Percentiles rank a stretch among this genome's conserved stretches.
phyloP scores from a whole-genome alignment of 2,113 vertebrate species.

The Theristicus caerulescens region DNA sequence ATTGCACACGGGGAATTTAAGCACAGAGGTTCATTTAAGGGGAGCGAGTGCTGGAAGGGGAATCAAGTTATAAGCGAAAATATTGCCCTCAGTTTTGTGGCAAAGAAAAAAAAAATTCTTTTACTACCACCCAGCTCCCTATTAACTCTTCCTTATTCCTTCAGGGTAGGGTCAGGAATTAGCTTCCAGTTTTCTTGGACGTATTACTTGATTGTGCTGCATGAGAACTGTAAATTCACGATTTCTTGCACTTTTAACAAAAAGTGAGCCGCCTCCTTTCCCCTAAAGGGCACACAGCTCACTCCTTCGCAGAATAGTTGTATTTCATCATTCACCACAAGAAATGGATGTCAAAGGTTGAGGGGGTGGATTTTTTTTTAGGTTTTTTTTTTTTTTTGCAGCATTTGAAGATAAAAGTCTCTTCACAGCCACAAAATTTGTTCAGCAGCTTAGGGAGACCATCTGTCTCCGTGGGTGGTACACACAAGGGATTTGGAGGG shows the following conservation, averaged over 20 bases:
- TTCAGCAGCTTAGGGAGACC: background rate
- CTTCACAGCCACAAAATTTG: background rate
- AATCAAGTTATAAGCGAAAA: background rate
- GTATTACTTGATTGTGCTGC: background rate
- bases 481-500: background rate
- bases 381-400: background rate
- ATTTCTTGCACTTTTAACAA: background rate
- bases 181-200: background rate
- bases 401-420: background rate
- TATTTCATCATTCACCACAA: conserved; percentile 14
- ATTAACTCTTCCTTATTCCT: background rate
- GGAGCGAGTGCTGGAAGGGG: background rate
- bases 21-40: background rate
- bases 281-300: background rate
- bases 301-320: background rate
- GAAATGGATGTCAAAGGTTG: background rate
- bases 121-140: background rate
- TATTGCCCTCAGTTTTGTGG: background rate
- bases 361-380: background rate
- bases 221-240: background rate
- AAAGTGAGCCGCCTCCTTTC: background rate
- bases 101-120: background rate
- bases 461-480: conserved; percentile 46
- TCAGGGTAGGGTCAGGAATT: background rate
- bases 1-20: background rate